Evolutionary conservation across 2,113 vertebrate species (phyloP).

Genomic region (Polypterus senegalus): DNA sequence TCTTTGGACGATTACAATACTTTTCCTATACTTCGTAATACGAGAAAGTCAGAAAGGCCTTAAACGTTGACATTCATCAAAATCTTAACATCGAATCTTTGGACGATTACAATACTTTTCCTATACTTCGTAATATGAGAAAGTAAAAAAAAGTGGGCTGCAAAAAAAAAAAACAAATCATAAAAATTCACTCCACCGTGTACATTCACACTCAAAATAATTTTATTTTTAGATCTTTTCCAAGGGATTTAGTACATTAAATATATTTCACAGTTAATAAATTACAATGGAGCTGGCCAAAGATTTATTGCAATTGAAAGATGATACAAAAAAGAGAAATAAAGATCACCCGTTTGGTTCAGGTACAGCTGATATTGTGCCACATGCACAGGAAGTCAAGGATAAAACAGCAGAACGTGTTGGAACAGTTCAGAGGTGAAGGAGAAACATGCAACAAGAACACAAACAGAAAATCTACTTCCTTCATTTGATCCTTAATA

Average conservation of each 20-base stretch:
- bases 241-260: conserved; percentile 2
- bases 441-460: background rate
- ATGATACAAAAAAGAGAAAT: background rate
- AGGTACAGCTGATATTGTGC: background rate
- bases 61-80: no score
- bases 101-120: no score
- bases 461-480: background rate
- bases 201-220: background rate
- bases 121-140: no score
- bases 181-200: no score
- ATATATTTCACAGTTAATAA: background rate
- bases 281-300: background rate
- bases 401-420: background rate
- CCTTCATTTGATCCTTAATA: background rate
- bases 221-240: background rate
- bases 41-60: no score
- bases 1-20: no score
- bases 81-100: no score
- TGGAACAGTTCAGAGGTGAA: background rate
- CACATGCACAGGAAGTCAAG: background rate
- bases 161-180: no score
- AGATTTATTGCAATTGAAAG: background rate
- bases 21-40: no score
- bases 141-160: no score
- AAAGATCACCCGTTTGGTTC: background rate